These are phyloP conservation scores for Lycopodina hypogea DNA, from an alignment of 37 sponge, comb jelly and placozoan genomes.

Conservation along the genomic window DNA sequence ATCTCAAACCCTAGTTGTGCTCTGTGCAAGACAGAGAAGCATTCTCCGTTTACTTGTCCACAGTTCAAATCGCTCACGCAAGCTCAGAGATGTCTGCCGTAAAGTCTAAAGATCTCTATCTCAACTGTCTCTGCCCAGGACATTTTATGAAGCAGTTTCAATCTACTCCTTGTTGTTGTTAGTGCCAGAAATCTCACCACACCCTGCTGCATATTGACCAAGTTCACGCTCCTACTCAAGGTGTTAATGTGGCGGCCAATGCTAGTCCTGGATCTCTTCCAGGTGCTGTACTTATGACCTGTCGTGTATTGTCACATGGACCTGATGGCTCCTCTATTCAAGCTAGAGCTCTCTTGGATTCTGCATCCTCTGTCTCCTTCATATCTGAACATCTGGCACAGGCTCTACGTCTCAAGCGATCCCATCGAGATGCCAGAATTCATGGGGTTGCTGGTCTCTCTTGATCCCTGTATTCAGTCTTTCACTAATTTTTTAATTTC, in stretches of 20 bases:
- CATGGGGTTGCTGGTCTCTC: no score
- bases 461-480: slow-evolving; percentile 1
- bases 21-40: slow-evolving; percentile 8
- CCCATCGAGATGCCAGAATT: no score
- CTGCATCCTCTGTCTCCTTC: slow-evolving; percentile 22
- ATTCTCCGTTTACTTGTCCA: slow-evolving; percentile 11
- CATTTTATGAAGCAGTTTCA: slow-evolving; percentile 15
- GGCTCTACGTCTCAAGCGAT: neutral
- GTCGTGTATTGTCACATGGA: neutral
- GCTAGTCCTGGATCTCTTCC: no score
- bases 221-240: no score
- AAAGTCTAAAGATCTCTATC: slow-evolving; percentile 8
- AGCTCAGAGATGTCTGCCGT: slow-evolving; percentile 13
- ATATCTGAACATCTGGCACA: slow-evolving; percentile 24
- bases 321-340: no score
- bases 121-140: slow-evolving; percentile 24
- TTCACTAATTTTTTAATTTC: neutral
- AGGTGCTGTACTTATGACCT: no score
- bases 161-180: slow-evolving; percentile 2
- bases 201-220: no score
- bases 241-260: no score
- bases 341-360: no score
- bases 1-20: neutral
- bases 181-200: no score
- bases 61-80: slow-evolving; percentile 22